A percentile compares a stretch with the other conserved stretches of the same genome.
phyloP scores from a whole-genome alignment of 2,888 invertebrate genomes.

The Rotaria magnacalcarata region DNA sequence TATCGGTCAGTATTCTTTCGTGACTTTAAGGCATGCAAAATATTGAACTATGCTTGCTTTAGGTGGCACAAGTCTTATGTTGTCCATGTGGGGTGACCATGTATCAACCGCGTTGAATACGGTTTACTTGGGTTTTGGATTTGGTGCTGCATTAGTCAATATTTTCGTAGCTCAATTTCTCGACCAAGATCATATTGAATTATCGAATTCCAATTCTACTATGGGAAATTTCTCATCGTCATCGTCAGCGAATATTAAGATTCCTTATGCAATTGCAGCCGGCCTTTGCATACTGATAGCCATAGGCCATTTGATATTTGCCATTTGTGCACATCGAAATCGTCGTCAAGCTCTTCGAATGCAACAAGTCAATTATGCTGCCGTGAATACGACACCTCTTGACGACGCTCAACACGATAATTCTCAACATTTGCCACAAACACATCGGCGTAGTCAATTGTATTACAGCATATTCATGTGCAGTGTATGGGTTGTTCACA shows the following conservation, averaged over 20 bases:
- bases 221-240: too few relatives aligned
- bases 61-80: conserved; percentile 51
- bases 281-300: neutral
- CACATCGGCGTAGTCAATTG: neutral
- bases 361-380: neutral
- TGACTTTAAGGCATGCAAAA: neutral
- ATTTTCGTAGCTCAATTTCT: too few relatives aligned
- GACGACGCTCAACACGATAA: neutral
- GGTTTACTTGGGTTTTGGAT: conserved; percentile 51
- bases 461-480: neutral
- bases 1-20: neutral
- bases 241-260: neutral
- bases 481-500: neutral
- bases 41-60: conserved; percentile 9
- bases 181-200: too few relatives aligned
- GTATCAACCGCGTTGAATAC: conserved; percentile 50
- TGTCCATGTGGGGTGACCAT: conserved; percentile 51
- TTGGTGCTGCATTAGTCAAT: conserved; percentile 51
- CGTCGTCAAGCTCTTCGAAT: neutral
- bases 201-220: too few relatives aligned
- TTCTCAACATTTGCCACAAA: neutral
- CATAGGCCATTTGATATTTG: neutral
- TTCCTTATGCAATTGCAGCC: neutral
- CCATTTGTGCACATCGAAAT: neutral
- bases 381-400: neutral